Conservation (phyloP, 2,113 vertebrate genomes). For the Aegotheles bennettii region DNA sequence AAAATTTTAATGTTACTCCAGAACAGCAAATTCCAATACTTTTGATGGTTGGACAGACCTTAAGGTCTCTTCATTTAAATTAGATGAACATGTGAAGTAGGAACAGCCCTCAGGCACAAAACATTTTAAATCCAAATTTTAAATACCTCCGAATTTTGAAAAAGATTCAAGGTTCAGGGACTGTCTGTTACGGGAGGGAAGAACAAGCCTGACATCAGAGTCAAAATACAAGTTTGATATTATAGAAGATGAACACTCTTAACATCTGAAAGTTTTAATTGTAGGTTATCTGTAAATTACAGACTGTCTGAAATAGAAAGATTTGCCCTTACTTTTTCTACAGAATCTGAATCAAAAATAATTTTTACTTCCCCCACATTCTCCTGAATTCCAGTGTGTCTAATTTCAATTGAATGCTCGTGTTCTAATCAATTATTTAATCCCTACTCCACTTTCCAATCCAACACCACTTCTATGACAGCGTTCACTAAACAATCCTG, state of each 20-base stretch:
- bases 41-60: conserved; percentile 16
- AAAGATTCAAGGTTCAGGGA: neutral
- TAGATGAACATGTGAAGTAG: neutral
- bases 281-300: neutral
- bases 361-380: neutral
- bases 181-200: neutral
- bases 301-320: neutral
- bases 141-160: conserved; percentile 16
- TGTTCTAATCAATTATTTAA: neutral
- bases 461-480: fast-evolving
- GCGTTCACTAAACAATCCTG: neutral
- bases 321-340: neutral
- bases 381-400: neutral
- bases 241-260: neutral
- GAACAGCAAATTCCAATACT: conserved; percentile 15
- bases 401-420: neutral
- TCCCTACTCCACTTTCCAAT: neutral
- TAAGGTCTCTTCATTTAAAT: conserved; percentile 35
- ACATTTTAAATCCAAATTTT: conserved; percentile 37
- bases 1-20: conserved; percentile 2
- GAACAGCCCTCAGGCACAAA: neutral
- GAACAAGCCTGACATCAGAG: neutral
- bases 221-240: neutral
- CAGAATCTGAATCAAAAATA: neutral
- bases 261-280: neutral